Percentiles rank a stretch among this genome's conserved stretches.
Evolutionary conservation across 2,888 invertebrate species (phyloP).

Genomic region (Drosophila setosimentum): DNA sequence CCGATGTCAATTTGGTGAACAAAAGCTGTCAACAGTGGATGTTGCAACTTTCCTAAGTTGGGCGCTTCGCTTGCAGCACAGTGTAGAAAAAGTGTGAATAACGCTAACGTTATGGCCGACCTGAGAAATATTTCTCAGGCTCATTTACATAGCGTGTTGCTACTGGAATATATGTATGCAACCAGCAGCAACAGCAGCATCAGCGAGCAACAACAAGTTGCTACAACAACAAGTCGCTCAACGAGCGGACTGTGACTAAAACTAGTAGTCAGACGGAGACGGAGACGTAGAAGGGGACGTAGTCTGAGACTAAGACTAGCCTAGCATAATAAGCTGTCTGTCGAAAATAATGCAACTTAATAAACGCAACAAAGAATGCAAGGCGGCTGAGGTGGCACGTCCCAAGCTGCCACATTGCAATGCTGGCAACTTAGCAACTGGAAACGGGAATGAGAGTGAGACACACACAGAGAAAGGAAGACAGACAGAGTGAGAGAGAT

Average conservation of each 20-base stretch:
- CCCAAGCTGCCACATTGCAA: slow-evolving; percentile 26
- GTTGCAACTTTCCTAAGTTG: slow-evolving; percentile 19
- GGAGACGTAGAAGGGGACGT: not conserved
- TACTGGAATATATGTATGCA: slow-evolving; percentile 60
- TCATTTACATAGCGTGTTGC: slow-evolving; percentile 73
- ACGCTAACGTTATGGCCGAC: slow-evolving; percentile 53
- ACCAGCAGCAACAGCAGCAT: slow-evolving; percentile 14
- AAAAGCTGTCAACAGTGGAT: slow-evolving; percentile 3
- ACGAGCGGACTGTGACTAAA: slow-evolving; percentile 10
- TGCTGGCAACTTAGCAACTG: slow-evolving; percentile 9
- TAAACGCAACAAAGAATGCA: slow-evolving; percentile 71
- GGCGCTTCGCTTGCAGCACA: slow-evolving; percentile 25
- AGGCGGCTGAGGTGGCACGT: slow-evolving; percentile 45
- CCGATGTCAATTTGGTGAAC: not conserved
- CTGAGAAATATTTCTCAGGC: slow-evolving; percentile 68
- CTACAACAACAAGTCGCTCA: slow-evolving; percentile 1
- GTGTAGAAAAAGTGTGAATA: slow-evolving; percentile 59
- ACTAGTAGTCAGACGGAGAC: slow-evolving; percentile 16
- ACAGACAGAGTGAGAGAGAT: not conserved
- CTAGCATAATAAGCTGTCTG: slow-evolving; percentile 74
- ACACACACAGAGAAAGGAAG: slow-evolving; percentile 1
- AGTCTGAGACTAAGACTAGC: slow-evolving; percentile 28
- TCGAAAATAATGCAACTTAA: slow-evolving; percentile 75
- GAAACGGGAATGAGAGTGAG: slow-evolving; percentile 5
- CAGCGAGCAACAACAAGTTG: slow-evolving; percentile 12